Evolutionary conservation across 2,113 vertebrate species (phyloP), one percentile per base, ranked within the genome.

Genomic region (Cisticola juncidis): DNA sequence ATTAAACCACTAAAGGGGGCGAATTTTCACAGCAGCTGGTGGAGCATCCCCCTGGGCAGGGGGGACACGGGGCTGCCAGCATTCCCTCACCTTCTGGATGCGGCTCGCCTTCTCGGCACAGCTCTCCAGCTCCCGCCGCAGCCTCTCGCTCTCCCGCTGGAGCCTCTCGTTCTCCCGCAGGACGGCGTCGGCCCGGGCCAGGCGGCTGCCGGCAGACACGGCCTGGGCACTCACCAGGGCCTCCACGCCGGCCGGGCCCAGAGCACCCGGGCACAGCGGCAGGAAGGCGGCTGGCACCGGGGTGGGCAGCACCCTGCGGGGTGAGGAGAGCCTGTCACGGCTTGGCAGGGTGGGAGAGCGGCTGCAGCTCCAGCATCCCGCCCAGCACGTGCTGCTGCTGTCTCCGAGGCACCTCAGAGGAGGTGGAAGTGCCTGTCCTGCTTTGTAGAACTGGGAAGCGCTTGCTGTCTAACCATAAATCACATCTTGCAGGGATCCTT

Each of bases 161-260:
- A 99, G 98, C 78, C 97, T 95, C 96, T 99, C 98, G 1, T 99
- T 99, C 90, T 99, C 99, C 85, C 97, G 96, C 92, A 99, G 97
- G 76, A 99, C 84, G 0, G 93, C 51, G 8, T 99, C 98, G 11
- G 97, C 96, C 93, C 98, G 98, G 78, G 98, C 98, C 98, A 98
- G 98, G 70, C 97, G 97, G 94, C 82, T 95, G 74, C 96, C 73
- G 18, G 97, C 96, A 0, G 96, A 97, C 72, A 97, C 83, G 0
- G 91, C 95, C 76, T 97, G 98, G 36, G 85, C 93, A 5, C 96
- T 71, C 20, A 97, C 86, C 77, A 98, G 95, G 6, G 96, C 98
- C 64, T 98, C 98, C 93, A 98, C 73, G 7, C 98, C 96, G 12
- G 98, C 91, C 60, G 98, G 94, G 47, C 98, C 97, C 96, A 99